phyloP scores from a whole-genome alignment of 2,797 vertebrate genomes.

The Neosilurus hyrtlii region DNA sequence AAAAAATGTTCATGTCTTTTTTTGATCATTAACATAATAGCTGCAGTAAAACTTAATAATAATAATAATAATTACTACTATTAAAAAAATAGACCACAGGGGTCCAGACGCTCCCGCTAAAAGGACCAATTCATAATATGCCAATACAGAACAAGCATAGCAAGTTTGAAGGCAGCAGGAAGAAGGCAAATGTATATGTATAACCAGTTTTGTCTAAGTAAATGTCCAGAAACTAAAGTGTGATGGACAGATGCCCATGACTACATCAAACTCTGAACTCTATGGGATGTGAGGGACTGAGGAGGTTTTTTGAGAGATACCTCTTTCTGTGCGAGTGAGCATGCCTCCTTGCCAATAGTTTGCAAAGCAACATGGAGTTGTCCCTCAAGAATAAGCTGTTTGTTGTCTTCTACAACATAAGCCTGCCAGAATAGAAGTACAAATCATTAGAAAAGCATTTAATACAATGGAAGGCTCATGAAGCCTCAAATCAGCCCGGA shows the following conservation, averaged over 20 bases:
- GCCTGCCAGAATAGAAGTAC: conserved; percentile 71
- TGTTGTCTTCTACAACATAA: conserved; percentile 93
- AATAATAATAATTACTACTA: too few species aligned
- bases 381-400: conserved; percentile 93
- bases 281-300: background rate
- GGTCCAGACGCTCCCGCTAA: too few species aligned
- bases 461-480: background rate
- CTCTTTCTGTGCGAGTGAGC: conserved; percentile 87
- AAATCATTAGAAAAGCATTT: background rate
- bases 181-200: too few species aligned
- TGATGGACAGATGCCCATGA: too few species aligned
- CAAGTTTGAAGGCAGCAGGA: too few species aligned
- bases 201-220: too few species aligned
- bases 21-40: background rate
- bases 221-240: too few species aligned
- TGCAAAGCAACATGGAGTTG: conserved; percentile 90
- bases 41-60: background rate
- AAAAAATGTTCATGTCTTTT: background rate
- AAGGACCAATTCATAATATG: too few species aligned
- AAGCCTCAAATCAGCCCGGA: background rate
- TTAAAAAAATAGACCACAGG: too few species aligned
- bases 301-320: conserved; percentile 63
- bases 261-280: background rate
- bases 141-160: too few species aligned
- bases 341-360: conserved; percentile 86